A percentile compares a stretch with the other conserved stretches of the same genome.
phyloP scores from a whole-genome alignment of 1,140 invertebrate genomes.

The Drosophila arawakana region DNA sequence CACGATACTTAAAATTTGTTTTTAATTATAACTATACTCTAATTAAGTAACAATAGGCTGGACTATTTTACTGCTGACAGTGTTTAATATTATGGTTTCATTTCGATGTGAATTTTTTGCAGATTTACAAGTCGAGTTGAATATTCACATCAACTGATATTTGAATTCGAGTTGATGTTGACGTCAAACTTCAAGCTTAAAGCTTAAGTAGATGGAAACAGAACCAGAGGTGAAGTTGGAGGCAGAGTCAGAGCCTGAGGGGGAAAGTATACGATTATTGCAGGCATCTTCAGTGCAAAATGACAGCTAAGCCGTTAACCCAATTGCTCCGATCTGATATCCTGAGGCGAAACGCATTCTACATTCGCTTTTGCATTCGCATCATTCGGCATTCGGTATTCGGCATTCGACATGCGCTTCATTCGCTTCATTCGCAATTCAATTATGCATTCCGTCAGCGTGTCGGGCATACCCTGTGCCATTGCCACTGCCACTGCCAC shows the following conservation, averaged over 20 bases:
- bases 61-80: too few species aligned
- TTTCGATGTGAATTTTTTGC: too few species aligned
- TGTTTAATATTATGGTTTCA: too few species aligned
- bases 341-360: conserved; percentile 1
- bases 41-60: too few species aligned
- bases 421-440: conserved; percentile 59
- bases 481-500: not conserved
- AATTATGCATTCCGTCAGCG: conserved; percentile 78
- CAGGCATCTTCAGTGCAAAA: not conserved
- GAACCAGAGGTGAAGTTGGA: not conserved
- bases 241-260: not conserved
- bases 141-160: too few species aligned
- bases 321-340: conserved; percentile 15
- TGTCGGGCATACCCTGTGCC: conserved; percentile 45
- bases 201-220: too few species aligned
- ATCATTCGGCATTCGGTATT: conserved; percentile 20
- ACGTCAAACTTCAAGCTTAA: not conserved
- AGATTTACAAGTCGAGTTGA: too few species aligned
- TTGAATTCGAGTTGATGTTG: too few species aligned
- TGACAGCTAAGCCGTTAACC: conserved; percentile 8
- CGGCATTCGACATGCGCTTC: conserved; percentile 19
- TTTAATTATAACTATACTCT: too few species aligned
- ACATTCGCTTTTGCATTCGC: not conserved
- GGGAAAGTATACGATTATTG: conserved; percentile 2
- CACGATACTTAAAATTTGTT: too few species aligned